A percentile compares a stretch with the other conserved stretches of the same genome.
phyloP scores from a whole-genome alignment of 2,113 vertebrate genomes.

The Tyrannus savana region DNA sequence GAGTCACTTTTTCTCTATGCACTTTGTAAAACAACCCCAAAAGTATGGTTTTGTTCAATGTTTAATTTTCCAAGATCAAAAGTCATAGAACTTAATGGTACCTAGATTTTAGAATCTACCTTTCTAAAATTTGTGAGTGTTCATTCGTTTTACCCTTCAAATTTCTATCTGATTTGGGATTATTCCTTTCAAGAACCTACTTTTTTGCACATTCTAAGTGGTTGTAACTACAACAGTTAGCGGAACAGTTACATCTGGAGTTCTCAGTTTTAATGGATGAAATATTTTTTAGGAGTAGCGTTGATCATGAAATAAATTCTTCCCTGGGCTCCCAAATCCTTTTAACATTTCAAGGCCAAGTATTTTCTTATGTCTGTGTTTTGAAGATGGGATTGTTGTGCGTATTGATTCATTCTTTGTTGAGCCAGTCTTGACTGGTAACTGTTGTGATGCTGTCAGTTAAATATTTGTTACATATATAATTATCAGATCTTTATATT shows the following conservation, averaged over 20 bases:
- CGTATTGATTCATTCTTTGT: not conserved
- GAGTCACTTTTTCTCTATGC: not conserved
- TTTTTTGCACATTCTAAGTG: not conserved
- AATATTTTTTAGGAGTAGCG: not conserved
- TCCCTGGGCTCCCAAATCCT: not conserved
- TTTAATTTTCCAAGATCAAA: not conserved
- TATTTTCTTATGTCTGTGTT: not conserved
- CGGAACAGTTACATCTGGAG: not conserved
- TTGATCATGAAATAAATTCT: not conserved
- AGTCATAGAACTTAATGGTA: not conserved
- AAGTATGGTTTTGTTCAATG: not conserved
- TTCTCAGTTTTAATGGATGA: not conserved
- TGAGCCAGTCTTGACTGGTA: not conserved
- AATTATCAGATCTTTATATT: not conserved
- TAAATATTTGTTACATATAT: not conserved
- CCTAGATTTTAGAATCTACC: not conserved
- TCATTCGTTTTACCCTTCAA: not conserved
- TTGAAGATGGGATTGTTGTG: not conserved
- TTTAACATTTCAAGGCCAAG: not conserved
- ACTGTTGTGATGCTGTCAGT: not conserved
- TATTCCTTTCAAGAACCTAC: not conserved
- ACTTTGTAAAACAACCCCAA: not conserved
- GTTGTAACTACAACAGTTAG: not conserved
- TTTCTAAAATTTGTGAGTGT: not conserved
- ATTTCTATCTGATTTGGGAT: not conserved